phyloP scores from a whole-genome alignment of 2,113 vertebrate species.

The Ovis canadensis region DNA sequence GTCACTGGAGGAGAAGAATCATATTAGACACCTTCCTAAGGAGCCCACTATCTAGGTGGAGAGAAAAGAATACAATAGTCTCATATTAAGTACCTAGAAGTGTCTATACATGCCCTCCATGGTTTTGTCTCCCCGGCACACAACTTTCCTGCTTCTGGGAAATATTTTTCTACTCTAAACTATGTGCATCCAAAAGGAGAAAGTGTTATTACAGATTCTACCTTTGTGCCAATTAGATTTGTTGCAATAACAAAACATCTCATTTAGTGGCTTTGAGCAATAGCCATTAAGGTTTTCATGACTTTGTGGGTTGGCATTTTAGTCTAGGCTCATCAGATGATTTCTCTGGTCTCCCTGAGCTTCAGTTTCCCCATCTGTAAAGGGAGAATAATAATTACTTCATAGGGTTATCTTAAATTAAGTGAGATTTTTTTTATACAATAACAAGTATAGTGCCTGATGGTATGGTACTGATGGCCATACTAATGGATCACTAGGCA shows the following conservation, averaged over 20 bases:
- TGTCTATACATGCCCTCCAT: background rate
- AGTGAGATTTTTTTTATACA: background rate
- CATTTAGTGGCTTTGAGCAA: background rate
- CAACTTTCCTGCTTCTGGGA: background rate
- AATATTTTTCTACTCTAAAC: background rate
- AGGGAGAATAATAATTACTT: background rate
- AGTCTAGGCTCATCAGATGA: background rate
- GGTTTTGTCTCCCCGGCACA: background rate
- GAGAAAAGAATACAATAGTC: background rate
- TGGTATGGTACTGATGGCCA: accelerated
- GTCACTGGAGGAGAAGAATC: background rate
- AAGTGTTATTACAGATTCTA: background rate
- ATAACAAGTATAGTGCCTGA: background rate
- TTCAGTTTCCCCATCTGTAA: background rate
- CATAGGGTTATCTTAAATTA: background rate
- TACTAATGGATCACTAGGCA: background rate
- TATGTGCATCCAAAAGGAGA: background rate
- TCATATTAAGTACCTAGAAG: background rate
- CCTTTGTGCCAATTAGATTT: background rate
- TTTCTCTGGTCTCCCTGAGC: background rate
- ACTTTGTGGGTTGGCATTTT: background rate
- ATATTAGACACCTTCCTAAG: background rate
- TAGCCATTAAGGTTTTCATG: background rate
- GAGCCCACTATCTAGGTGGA: background rate
- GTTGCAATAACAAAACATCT: background rate